These are phyloP conservation scores for Aphidoletes aphidimyza DNA, from an alignment of 2,888 invertebrate species.

Conservation along the genomic window DNA sequence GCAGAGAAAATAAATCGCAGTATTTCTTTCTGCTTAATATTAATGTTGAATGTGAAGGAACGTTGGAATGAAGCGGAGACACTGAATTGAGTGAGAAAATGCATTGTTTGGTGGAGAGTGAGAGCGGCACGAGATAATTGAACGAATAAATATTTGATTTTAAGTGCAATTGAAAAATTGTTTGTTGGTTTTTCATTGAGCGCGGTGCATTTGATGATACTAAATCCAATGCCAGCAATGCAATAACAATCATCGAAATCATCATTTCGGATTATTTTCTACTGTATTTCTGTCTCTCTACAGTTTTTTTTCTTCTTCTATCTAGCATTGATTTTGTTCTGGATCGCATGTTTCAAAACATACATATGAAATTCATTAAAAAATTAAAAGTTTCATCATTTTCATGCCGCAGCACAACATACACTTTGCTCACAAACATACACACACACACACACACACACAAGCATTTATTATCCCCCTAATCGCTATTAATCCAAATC, in stretches of 20 bases:
- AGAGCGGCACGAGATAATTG: background rate
- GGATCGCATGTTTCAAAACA: background rate
- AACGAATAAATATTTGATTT: constrained; percentile 40
- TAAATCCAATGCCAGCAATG: background rate
- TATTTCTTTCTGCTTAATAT: no score
- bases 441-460: background rate
- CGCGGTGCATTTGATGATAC: constrained; percentile 1
- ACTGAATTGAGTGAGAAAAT: background rate
- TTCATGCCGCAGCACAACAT: background rate
- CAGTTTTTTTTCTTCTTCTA: background rate
- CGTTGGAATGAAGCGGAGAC: no score
- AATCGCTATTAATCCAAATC: constrained; percentile 18
- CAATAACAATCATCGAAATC: background rate
- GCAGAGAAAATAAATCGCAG: background rate
- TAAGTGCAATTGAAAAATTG: constrained; percentile 37
- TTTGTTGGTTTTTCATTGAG: background rate
- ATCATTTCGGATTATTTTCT: background rate
- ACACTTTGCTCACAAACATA: background rate
- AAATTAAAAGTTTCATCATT: constrained; percentile 29
- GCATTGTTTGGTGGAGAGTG: background rate
- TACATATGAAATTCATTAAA: constrained; percentile 11
- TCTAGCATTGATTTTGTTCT: no score
- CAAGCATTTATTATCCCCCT: background rate
- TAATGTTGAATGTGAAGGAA: no score
- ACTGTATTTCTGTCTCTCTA: background rate